These are phyloP conservation scores for Apodemus sylvaticus DNA, from an alignment of 2,113 vertebrate genomes.

Conservation along the genomic window DNA sequence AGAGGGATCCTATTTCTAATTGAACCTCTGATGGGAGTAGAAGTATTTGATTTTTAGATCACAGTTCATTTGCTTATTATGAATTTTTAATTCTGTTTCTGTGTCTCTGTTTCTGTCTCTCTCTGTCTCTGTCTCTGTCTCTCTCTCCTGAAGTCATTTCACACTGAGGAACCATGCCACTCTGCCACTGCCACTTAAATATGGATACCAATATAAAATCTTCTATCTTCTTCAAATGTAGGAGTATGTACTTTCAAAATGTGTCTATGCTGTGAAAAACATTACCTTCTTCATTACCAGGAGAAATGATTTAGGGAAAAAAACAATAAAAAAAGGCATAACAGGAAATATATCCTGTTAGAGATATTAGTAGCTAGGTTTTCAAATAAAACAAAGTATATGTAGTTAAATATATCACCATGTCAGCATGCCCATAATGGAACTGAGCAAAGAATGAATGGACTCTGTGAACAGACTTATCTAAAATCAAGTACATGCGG, in stretches of 20 bases:
- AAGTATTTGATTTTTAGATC: constrained; percentile 65
- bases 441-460: not conserved
- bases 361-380: not conserved
- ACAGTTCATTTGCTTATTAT: constrained; percentile 59
- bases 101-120: no score
- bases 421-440: not conserved
- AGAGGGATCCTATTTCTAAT: constrained; percentile 67
- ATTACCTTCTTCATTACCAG: not conserved
- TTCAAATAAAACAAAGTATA: not conserved
- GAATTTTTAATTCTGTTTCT: not conserved
- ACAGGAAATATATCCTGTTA: not conserved
- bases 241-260: not conserved
- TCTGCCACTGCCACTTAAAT: not conserved
- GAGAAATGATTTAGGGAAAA: not conserved
- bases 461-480: not conserved
- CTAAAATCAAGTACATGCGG: not conserved
- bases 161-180: not conserved
- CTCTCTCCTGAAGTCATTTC: not conserved
- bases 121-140: not conserved
- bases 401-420: not conserved
- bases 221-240: not conserved
- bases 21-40: constrained; percentile 62
- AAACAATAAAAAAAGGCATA: not conserved
- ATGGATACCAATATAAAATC: not conserved
- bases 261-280: not conserved